phyloP scores from a whole-genome alignment of 2,888 invertebrate species.

The Entomobrya proxima region DNA sequence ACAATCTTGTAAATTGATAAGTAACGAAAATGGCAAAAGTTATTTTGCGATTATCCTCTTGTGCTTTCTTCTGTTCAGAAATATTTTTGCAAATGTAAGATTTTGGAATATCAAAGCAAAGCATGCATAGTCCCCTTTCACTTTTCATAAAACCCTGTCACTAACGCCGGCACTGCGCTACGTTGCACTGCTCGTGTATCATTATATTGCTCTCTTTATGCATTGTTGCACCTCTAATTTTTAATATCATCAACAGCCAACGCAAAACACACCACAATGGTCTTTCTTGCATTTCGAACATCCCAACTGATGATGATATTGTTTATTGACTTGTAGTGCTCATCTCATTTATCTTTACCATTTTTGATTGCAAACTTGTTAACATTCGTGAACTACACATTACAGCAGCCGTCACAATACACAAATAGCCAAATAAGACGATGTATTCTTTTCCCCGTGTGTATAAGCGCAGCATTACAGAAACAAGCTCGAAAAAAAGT shows the following conservation, averaged over 20 bases:
- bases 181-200: too few relatives aligned
- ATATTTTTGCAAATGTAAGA: too few relatives aligned
- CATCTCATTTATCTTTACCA: not conserved
- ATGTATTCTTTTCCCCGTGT: not conserved
- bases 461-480: not conserved
- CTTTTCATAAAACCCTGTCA: too few relatives aligned
- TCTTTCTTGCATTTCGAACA: too few relatives aligned
- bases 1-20: not conserved
- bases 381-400: not conserved
- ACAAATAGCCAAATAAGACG: not conserved
- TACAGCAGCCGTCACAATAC: not conserved
- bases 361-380: not conserved
- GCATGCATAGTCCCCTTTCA: too few relatives aligned
- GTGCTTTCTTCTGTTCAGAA: not conserved
- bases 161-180: not conserved
- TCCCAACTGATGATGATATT: too few relatives aligned
- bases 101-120: too few relatives aligned
- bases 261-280: too few relatives aligned
- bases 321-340: not conserved
- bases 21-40: too few relatives aligned
- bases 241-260: too few relatives aligned
- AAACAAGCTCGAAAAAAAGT: constrained; percentile 27
- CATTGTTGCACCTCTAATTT: too few relatives aligned
- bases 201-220: too few relatives aligned
- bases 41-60: not conserved